These are phyloP conservation scores for Ochotona curzoniae DNA, from an alignment of 2,113 vertebrate species.

Conservation along the genomic window DNA sequence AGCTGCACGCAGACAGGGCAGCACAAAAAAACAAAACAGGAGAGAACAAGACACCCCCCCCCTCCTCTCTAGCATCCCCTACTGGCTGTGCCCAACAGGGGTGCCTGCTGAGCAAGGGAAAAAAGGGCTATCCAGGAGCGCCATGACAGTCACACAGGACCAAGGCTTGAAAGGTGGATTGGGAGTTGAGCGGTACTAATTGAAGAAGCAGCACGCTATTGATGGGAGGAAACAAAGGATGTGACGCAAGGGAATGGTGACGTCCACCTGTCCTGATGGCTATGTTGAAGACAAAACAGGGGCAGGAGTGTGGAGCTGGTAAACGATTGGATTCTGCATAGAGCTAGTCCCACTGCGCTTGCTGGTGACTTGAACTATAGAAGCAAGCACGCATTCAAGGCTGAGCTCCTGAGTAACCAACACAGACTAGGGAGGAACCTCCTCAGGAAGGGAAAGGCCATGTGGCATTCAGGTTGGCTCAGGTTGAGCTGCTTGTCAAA, in stretches of 20 bases:
- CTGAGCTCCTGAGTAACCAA: slow-evolving; percentile 15
- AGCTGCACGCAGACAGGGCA: neutral
- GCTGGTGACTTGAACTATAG: neutral
- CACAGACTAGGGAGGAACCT: neutral
- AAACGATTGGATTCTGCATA: neutral
- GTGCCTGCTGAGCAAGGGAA: neutral
- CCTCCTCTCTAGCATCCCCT: neutral
- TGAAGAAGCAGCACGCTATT: neutral
- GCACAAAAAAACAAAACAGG: neutral
- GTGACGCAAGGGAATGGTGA: neutral
- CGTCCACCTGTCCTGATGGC: slow-evolving; percentile 34
- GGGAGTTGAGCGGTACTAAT: neutral
- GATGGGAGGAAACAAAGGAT: neutral
- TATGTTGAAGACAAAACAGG: neutral
- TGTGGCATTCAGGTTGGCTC: neutral
- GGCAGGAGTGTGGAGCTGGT: neutral
- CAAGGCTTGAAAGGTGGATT: neutral
- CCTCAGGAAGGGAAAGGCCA: neutral
- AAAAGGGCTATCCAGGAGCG: neutral
- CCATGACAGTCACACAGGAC: neutral
- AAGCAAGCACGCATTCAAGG: neutral
- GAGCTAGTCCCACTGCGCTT: neutral
- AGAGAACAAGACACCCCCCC: neutral
- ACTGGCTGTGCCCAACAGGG: neutral
- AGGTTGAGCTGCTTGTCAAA: neutral